Evolutionary conservation across 1,140 invertebrate species (phyloP).

Genomic region (Pachypsylla venusta): DNA sequence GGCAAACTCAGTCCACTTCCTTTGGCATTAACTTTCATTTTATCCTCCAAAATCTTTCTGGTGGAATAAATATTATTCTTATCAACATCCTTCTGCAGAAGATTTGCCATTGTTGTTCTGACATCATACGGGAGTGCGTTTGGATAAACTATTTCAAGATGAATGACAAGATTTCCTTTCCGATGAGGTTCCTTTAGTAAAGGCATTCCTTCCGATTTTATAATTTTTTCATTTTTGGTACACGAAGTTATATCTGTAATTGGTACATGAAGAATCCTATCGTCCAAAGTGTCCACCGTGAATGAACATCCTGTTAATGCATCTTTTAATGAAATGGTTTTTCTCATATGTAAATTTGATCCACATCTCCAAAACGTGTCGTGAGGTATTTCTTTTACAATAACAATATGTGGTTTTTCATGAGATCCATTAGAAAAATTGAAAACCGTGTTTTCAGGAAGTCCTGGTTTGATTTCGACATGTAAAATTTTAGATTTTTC

Average conservation of each 20-base stretch:
- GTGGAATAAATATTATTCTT: background rate
- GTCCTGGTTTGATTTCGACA: background rate
- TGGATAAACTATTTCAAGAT: background rate
- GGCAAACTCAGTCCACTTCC: too few relatives aligned
- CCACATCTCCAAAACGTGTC: background rate
- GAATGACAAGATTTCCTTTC: background rate
- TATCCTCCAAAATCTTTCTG: background rate
- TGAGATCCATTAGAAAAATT: background rate
- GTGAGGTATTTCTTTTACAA: background rate
- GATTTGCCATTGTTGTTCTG: background rate
- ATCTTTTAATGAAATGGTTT: background rate
- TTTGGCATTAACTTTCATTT: background rate
- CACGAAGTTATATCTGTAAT: constrained; percentile 2
- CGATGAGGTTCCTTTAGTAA: background rate
- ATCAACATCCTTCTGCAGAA: background rate
- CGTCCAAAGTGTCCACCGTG: background rate
- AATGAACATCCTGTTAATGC: background rate
- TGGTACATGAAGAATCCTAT: background rate
- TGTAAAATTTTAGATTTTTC: background rate
- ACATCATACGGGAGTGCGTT: background rate
- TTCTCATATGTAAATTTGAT: background rate
- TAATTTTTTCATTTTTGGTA: background rate
- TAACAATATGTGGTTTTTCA: background rate
- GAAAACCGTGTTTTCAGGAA: background rate
- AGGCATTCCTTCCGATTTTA: constrained; percentile 4